Evolutionary conservation across 35 echinoderm and acorn worm genomes (phyloP), one percentile per base, ranked within the genome.

Genomic region (Anneissia japonica): DNA sequence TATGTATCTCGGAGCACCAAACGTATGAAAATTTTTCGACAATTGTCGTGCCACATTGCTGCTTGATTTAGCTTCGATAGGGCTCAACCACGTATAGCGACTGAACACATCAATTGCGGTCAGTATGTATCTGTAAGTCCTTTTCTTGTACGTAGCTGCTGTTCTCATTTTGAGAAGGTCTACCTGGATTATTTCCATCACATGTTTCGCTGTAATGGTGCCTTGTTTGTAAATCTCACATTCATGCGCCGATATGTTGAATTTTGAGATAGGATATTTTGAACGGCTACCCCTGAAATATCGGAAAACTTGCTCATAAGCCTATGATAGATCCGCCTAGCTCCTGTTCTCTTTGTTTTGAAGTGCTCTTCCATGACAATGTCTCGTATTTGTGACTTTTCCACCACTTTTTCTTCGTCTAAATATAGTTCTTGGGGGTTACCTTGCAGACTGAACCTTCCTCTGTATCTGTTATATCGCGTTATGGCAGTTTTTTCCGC

Each of bases 231-330:
- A 64, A 64, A 64, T 23, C 51, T 64, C 21, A 64, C 5, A 64
- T 64, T 64, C 51, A 64, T 64, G 51, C 51, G 51, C 51, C 51
- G 51, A 64, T 64, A 23, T 45, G 16, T 45, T 45, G 40, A 7
- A 16, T 16, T 7, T 45, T 45, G 4, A 4, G 40, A 7, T 45
- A 45, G 16, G 4, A 45, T 45, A 16, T 45, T 45, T 4, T 64
- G 82, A 64, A 84, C 45, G 39, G 45, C 45, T 84, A 6, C 45
- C 64, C 64, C 82, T 55, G 82, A 84, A 64, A 84, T 84, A 0
- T n/a, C 39, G 40, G 82, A 55, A 84, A 64, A 84, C 82, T 72
- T 84, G 3, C 32, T 72, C 45, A 64, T 84, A 0, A 84, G 45
- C 32, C 43, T 36, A 31, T 14, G 13, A 84, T 35, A 35, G 34